Base-by-base conservation (phyloP, 2,888 invertebrate genomes). In the Crioceris asparagi region DNA sequence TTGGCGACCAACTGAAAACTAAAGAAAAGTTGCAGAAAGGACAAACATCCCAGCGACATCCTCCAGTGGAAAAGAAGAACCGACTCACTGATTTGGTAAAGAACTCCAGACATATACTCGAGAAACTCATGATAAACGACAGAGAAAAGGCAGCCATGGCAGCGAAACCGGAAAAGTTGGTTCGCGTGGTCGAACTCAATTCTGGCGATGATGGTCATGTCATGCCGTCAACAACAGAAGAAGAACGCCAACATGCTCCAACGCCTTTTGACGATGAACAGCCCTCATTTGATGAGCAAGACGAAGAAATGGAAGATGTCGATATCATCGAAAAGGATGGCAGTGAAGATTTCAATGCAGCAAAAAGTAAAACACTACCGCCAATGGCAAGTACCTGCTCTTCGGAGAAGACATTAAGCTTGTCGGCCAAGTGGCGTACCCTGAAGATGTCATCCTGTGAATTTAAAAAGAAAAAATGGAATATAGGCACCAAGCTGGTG, bases 51-150 rank as follows among this genome's bases (percentile, higher is more conserved):
- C 17, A 38, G 1, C 47, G 43, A 32, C 50, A 53, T 30, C 50
- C 49, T 10, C 56, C 61, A 14, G 61, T 72, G 27, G 66, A 66
- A 17, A 54, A 72, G 64, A 61, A 69, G 61, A 58, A 54, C 7
- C 52, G 64, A 8, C 50, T 64, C 6, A 63, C 63, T 3, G 62
- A 63, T 46, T 44, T 64, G 18, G 59, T 63, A 8, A 61, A 57
- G 50, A 62, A 62, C 47, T 64, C 64, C 6, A 63, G 60, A 37
- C 58, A 60, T 35, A 39, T 56, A 8, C 33, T 54, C 8, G 45
- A 54, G 1, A 57, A 51, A 46, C 44, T 54, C 2, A 54, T 57
- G 16, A 45, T 56, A 10, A 54, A 47, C 15, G 58, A 61, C 31
- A 53, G 47, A 30, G 55, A 56, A 18, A 53, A 55, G 45, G 59